Conservation (phyloP, 2,797 vertebrate genomes). For the Coregonus sp. region DNA sequence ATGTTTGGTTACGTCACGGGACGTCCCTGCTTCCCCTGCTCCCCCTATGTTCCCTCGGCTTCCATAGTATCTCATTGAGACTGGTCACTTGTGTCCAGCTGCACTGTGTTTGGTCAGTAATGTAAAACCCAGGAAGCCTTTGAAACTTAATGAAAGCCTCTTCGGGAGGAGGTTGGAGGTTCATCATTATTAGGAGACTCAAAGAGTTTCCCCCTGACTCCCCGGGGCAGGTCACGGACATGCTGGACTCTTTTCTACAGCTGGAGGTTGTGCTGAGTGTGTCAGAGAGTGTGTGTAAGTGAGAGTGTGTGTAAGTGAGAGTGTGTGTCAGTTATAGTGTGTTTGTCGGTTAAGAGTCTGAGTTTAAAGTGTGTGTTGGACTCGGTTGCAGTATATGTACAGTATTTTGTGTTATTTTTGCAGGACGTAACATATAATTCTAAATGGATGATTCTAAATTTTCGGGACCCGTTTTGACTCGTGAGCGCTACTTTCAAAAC, state of each 20-base stretch:
- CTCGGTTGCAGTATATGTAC: too few species aligned
- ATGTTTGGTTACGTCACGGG: constrained; percentile 70
- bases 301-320: not conserved
- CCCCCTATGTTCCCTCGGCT: constrained; percentile 42
- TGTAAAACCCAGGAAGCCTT: constrained; percentile 80
- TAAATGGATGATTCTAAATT: too few species aligned
- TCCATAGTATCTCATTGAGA: constrained; percentile 56
- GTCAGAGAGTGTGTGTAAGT: constrained; percentile 6
- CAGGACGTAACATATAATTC: too few species aligned
- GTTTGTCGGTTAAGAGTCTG: not conserved
- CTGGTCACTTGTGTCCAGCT: constrained; percentile 66
- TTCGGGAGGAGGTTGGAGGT: constrained; percentile 70
- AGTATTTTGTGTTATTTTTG: too few species aligned
- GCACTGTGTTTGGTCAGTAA: constrained; percentile 76
- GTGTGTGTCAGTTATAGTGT: constrained; percentile 1
- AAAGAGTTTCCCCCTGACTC: constrained; percentile 59
- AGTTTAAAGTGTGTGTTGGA: not conserved
- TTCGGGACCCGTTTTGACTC: too few species aligned
- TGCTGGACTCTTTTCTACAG: constrained; percentile 47
- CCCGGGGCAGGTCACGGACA: constrained; percentile 60
- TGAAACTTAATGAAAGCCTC: constrained; percentile 76
- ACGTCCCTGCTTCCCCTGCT: constrained; percentile 47
- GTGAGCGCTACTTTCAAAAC: too few species aligned
- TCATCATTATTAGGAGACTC: constrained; percentile 68
- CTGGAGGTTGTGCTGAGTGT: constrained; percentile 53